Conservation (phyloP, 2,888 invertebrate genomes). For the Malachius bipustulatus region DNA sequence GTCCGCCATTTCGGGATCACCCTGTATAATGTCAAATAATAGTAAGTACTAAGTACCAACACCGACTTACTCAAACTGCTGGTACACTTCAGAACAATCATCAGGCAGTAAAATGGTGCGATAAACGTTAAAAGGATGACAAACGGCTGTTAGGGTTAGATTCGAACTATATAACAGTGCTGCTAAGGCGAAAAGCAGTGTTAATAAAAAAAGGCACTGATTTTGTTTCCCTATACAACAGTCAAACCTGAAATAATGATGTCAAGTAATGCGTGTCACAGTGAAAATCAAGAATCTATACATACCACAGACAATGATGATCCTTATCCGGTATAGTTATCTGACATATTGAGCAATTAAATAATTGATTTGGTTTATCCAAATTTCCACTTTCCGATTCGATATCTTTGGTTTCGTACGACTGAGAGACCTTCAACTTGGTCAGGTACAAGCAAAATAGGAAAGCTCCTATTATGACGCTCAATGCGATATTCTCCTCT, state of each 20-base stretch:
- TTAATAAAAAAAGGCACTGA: slow-evolving; percentile 59
- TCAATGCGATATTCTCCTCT: slow-evolving; percentile 49
- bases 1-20: too few relatives aligned
- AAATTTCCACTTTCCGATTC: slow-evolving; percentile 38
- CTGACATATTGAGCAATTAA: slow-evolving; percentile 75
- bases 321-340: slow-evolving; percentile 66
- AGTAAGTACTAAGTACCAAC: too few relatives aligned
- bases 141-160: slow-evolving; percentile 74
- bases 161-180: slow-evolving; percentile 65
- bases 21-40: too few relatives aligned
- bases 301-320: slow-evolving; percentile 70
- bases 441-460: slow-evolving; percentile 37
- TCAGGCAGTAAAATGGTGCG: slow-evolving; percentile 63
- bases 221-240: slow-evolving; percentile 76
- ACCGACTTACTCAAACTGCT: slow-evolving; percentile 60
- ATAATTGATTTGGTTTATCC: slow-evolving; percentile 50
- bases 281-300: slow-evolving; percentile 11
- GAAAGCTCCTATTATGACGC: slow-evolving; percentile 39
- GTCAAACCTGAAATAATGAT: slow-evolving; percentile 51
- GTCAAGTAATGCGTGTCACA: slow-evolving; percentile 9
- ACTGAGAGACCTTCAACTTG: slow-evolving; percentile 24
- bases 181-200: slow-evolving; percentile 51
- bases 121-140: slow-evolving; percentile 62
- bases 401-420: slow-evolving; percentile 28
- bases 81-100: slow-evolving; percentile 75